phyloP scores from a whole-genome alignment of 2,888 invertebrate species.

The Dicranocentrus wangi region DNA sequence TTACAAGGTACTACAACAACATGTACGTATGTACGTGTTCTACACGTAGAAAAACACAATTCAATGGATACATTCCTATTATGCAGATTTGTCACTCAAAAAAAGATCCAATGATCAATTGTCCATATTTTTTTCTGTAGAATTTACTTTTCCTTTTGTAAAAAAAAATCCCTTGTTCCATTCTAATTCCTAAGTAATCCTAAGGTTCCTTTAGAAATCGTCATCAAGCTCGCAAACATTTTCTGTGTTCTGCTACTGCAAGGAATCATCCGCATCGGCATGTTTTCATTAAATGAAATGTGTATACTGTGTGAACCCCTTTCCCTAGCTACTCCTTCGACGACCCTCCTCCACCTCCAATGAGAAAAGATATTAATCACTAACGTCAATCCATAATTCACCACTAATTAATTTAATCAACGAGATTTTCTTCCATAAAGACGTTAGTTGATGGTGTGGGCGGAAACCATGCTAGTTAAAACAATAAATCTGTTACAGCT shows the following conservation, averaged over 20 bases:
- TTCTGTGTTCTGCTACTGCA: no score
- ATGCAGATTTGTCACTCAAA: no score
- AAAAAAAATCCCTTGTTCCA: background rate
- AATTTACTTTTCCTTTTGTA: background rate
- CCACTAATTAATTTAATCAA: conserved; percentile 65
- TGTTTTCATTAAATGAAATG: no score
- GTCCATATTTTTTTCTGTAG: background rate
- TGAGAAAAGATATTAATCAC: conserved; percentile 59
- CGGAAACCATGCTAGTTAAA: conserved; percentile 53
- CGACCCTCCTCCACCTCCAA: conserved; percentile 30
- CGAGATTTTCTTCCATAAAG: conserved; percentile 32
- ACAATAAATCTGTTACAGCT: conserved; percentile 52
- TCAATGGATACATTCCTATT: no score
- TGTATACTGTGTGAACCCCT: background rate
- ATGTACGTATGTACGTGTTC: no score
- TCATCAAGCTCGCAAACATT: no score
- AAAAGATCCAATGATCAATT: background rate
- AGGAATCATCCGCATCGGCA: no score
- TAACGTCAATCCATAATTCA: conserved; percentile 64
- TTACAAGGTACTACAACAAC: no score
- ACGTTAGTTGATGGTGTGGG: conserved; percentile 56
- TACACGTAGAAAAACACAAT: no score
- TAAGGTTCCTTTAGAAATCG: no score
- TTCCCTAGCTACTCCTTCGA: conserved; percentile 17
- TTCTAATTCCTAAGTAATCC: background rate